Percentiles rank a stretch among this genome's conserved stretches.
These are phyloP conservation scores for Monoplex corrugatus DNA, from an alignment of 2,888 invertebrate genomes.

Conservation along the genomic window DNA sequence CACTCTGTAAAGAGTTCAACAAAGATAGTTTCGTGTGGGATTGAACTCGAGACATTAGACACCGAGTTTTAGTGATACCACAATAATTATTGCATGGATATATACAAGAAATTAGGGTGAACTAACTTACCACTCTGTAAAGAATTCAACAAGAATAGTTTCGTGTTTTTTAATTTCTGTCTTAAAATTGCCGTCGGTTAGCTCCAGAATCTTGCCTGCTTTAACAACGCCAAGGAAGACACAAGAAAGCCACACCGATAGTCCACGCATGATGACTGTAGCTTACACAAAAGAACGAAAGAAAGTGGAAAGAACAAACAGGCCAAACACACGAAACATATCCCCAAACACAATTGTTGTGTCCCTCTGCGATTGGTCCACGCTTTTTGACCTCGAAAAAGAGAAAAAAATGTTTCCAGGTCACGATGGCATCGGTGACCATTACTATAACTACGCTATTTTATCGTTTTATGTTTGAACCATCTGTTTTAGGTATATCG, in stretches of 20 bases:
- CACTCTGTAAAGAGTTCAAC: slow-evolving; percentile 84
- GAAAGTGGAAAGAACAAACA: slow-evolving; percentile 30
- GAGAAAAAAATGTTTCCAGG: slow-evolving; percentile 56
- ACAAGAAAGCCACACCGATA: slow-evolving; percentile 44
- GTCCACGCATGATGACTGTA: slow-evolving; percentile 35
- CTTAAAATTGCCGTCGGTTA: slow-evolving; percentile 82
- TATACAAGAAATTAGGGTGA: no score
- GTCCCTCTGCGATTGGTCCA: slow-evolving; percentile 77
- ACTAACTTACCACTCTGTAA: slow-evolving; percentile 83
- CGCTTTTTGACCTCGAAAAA: slow-evolving; percentile 54
- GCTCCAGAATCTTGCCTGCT: slow-evolving; percentile 82
- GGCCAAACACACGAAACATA: slow-evolving; percentile 58
- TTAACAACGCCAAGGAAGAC: slow-evolving; percentile 63
- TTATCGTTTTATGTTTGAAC: no score
- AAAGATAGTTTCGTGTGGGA: slow-evolving; percentile 81
- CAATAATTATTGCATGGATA: no score
- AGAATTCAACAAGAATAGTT: slow-evolving; percentile 83
- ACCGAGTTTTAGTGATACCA: no score
- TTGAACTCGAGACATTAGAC: no score
- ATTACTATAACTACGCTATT: no score
- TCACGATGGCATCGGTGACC: slow-evolving; percentile 42
- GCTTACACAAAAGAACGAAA: no score
- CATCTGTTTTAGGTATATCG: no score
- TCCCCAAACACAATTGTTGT: no score
- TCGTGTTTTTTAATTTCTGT: slow-evolving; percentile 79